Conservation (phyloP, 53 echinoderm and acorn worm species). For the Arbacia lixula region DNA sequence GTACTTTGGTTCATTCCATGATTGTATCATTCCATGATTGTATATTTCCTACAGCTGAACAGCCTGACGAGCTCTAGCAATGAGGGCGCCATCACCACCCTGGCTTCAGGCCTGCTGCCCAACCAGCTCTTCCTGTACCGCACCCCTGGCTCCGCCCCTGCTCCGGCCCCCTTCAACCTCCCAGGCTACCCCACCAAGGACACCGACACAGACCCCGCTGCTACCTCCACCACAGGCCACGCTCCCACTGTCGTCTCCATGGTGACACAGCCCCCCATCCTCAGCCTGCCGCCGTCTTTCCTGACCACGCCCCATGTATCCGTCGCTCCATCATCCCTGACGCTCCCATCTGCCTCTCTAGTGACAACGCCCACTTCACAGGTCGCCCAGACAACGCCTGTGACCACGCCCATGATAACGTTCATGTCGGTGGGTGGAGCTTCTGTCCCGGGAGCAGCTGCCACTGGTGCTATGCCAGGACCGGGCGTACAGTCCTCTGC, state of each 20-base stretch:
- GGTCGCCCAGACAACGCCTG: background rate
- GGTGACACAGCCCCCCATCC: background rate
- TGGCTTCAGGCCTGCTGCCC: conserved; percentile 35
- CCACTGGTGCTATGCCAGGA: no score
- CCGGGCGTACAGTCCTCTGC: no score
- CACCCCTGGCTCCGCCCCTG: background rate
- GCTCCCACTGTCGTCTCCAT: background rate
- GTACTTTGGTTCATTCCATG: no score
- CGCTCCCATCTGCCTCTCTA: background rate
- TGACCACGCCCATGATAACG: background rate
- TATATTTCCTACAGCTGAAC: conserved; percentile 4
- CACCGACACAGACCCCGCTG: background rate
- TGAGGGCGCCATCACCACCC: conserved; percentile 35
- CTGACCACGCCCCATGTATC: conserved; percentile 3
- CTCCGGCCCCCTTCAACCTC: background rate
- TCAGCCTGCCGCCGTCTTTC: background rate
- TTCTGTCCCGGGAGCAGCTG: no score
- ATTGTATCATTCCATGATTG: no score
- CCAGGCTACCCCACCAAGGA: background rate
- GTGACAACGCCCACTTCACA: background rate
- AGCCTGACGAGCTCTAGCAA: conserved; percentile 16
- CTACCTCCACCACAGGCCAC: no score
- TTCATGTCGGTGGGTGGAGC: no score
- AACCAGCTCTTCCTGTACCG: conserved; percentile 12
- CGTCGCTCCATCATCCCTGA: background rate